A percentile compares a stretch with the other conserved stretches of the same genome.
These are phyloP conservation scores for Hirundichthys speculiger DNA, from an alignment of 2,113 vertebrate genomes.

Conservation along the genomic window DNA sequence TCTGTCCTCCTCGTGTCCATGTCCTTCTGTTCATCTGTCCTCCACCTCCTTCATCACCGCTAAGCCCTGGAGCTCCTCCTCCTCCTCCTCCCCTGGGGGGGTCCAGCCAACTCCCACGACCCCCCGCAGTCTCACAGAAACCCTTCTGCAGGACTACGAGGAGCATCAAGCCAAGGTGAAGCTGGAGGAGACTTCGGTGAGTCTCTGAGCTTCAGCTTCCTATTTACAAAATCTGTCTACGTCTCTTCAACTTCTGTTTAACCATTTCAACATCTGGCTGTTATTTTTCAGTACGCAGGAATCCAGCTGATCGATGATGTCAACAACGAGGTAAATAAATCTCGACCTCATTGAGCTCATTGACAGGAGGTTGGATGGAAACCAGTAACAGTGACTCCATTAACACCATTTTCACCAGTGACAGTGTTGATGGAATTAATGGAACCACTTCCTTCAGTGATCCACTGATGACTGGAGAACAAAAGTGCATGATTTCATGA, in stretches of 20 bases:
- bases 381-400: too few species aligned
- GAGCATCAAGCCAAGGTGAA: conserved; percentile 57
- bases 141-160: conserved; percentile 73
- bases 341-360: too few species aligned
- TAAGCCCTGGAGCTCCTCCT: conserved; percentile 61
- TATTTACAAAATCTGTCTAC: background rate
- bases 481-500: too few species aligned
- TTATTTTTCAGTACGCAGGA: conserved; percentile 84
- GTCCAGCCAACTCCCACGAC: background rate
- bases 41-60: conserved; percentile 59
- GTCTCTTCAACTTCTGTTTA: too few species aligned
- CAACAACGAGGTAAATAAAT: conserved; percentile 84
- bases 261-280: background rate
- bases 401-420: too few species aligned
- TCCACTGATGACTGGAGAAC: too few species aligned
- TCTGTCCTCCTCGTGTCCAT: conserved; percentile 17
- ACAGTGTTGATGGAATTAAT: too few species aligned
- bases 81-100: background rate
- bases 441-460: too few species aligned
- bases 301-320: conserved; percentile 84
- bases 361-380: too few species aligned
- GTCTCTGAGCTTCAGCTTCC: conserved; percentile 23
- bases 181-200: conserved; percentile 74
- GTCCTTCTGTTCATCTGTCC: conserved; percentile 28
- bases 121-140: conserved; percentile 69